Evolutionary conservation across 2,113 vertebrate genomes (phyloP), one percentile per base, ranked within the genome.

Genomic region (Opisthocomus hoazin): DNA sequence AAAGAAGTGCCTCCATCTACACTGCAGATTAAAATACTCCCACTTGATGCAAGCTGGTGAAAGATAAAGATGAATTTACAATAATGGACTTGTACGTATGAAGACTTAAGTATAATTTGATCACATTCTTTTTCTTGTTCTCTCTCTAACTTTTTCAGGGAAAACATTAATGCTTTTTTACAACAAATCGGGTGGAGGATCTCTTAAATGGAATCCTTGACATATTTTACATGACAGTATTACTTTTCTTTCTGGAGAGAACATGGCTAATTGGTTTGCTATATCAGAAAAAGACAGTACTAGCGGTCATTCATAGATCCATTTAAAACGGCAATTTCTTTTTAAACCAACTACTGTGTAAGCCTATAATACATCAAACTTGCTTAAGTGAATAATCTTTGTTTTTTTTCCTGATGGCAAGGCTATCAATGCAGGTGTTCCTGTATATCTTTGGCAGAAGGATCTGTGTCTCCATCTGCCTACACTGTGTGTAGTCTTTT

Each of bases 1-100:
- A 78, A 92, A 89, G 46, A 96, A 92, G 64, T 43, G 45, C 58
- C 63, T 96, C 95, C 30, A 81, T 90, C 57, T 90, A 22, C 65
- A 53, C 27, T 90, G 30, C 10, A 82, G 61, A 94, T 77, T 79
- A 57, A 87, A 88, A 79, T 36, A 22, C 5, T 20, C 23, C 91
- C 27, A 64, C 77, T 90, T 93, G 69, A 48, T 76, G 16, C 51
- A 51, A 64, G 4, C 9, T 27, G 10, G 32, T 86, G 41, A 70
- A 94, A 84, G 54, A 83, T 75, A 94, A 93, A 82, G 58, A 79
- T 34, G 43, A 92, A 57, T 91, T 81, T 76, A 26, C 9, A 10
- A n/a, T 86, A 84, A 90, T 76, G 36, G 66, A 69, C 29, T 96
- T 54, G 34, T 45, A 60, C 30, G 82, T 77, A 39, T 2, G 22